Base-by-base conservation (phyloP, 64 coral and sea anemone species). In the Anthopleura sola region DNA sequence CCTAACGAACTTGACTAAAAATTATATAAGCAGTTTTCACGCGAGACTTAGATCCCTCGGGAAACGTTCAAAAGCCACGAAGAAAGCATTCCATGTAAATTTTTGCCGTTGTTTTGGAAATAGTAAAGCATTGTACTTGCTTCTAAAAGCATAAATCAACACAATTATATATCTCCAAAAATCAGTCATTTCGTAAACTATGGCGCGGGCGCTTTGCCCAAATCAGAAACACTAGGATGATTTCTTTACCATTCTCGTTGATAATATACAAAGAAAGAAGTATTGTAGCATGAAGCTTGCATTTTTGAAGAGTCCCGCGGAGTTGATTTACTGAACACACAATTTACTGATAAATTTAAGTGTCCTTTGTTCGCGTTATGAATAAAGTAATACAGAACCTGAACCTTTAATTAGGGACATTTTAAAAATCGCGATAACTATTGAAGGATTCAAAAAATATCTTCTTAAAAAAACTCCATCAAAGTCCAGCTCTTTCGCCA, bases 1-100 rank as follows among this genome's bases (percentile, higher is more conserved):
- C 32, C 37, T 79, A 79, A 79, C 76, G 76, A 79, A 79, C 37
- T 38, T 26, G 6, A 11, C 20, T 17, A 18, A 31, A 23, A 79
- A 79, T 79, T 14, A 79, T 37, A 37, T 7, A 48, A 79, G 31
- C 76, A 79, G 76, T 79, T 79, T 79, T 79, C 76, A 79, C 76
- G 76, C 76, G 76, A 79, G 1, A 26, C 24, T 44, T 26, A 3
- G 11, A 14, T 79, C 76, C 44, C 76, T 47, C 23, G 76, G 76
- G 76, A 79, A 37, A 79, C 44, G 23, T 21, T 46, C 44, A 38
- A 79, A 77, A 79, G 76, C 36, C 2, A 23, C 3, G 24, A 48
- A 79, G 37, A 48, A 38, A 79, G 39, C 76, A 79, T 79, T 47
- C 76, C 38, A 48, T 79, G 39, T 79, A 48, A 79, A 48, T 48